Evolutionary conservation across 2,113 vertebrate species (phyloP).

Genomic region (Quiscalus mexicanus): DNA sequence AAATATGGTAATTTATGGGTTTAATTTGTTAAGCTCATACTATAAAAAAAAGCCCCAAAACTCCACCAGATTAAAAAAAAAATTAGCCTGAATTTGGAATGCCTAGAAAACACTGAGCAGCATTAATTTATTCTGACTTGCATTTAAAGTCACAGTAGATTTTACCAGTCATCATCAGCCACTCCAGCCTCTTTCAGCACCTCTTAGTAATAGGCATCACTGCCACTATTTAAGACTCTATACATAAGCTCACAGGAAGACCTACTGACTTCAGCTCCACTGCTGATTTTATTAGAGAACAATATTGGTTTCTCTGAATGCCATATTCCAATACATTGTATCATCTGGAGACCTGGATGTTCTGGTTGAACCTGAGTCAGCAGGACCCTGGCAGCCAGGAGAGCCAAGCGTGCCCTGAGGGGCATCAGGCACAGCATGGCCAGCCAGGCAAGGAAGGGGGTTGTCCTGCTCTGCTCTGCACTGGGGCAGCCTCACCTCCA

Average conservation of each 20-base stretch:
- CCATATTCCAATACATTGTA: not conserved
- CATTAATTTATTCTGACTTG: not conserved
- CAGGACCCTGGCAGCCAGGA: not conserved
- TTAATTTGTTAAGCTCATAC: not conserved
- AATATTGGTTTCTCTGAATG: not conserved
- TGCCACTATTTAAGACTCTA: not conserved
- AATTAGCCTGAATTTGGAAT: not conserved
- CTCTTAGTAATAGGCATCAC: not conserved
- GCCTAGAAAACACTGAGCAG: not conserved
- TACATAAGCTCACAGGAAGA: not conserved
- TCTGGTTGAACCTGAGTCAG: accelerated
- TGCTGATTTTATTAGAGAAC: not conserved
- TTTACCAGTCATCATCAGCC: not conserved
- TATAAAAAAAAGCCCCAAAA: not conserved
- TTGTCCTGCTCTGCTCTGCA: accelerated
- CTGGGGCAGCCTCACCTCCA: accelerated
- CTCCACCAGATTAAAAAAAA: not conserved
- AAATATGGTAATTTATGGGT: not conserved
- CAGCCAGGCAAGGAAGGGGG: accelerated
- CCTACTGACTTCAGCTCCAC: not conserved
- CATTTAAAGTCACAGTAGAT: not conserved
- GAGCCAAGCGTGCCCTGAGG: accelerated
- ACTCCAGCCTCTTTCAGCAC: not conserved
- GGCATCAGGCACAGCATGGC: accelerated
- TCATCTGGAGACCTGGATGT: not conserved